phyloP scores from a whole-genome alignment of 23 tunicate genomes.

The Botrylloides violaceus region DNA sequence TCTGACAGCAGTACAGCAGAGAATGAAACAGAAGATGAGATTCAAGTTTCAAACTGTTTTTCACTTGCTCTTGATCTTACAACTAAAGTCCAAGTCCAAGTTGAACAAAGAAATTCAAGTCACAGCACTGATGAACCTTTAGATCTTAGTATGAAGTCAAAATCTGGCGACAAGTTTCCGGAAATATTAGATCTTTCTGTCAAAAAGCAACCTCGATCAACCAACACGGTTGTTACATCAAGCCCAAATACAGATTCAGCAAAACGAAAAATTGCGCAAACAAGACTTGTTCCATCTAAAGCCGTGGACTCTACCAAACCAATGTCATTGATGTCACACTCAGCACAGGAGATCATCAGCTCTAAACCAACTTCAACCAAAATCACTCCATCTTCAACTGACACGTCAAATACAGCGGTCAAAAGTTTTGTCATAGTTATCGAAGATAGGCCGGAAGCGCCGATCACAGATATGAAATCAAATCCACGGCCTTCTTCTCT shows the following conservation, averaged over 20 bases:
- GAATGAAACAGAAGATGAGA: background rate
- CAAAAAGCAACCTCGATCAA: background rate
- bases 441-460: background rate
- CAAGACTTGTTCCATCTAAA: background rate
- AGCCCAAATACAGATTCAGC: background rate
- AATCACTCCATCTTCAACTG: background rate
- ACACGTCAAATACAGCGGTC: background rate
- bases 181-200: constrained; percentile 12
- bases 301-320: background rate
- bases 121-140: constrained; percentile 6
- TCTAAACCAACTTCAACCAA: too few species aligned
- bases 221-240: background rate
- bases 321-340: too few species aligned
- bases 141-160: background rate
- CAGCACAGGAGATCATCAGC: background rate
- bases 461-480: background rate
- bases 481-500: background rate
- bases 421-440: background rate
- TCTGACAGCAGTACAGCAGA: background rate
- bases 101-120: background rate
- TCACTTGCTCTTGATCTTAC: constrained; percentile 22
- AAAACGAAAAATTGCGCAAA: background rate
- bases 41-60: constrained; percentile 7
- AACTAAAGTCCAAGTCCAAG: background rate
- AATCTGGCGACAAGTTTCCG: background rate